Evolutionary conservation across 2,113 vertebrate genomes (phyloP), one percentile per base, ranked within the genome.

Genomic region (Pachycephala philippinensis): DNA sequence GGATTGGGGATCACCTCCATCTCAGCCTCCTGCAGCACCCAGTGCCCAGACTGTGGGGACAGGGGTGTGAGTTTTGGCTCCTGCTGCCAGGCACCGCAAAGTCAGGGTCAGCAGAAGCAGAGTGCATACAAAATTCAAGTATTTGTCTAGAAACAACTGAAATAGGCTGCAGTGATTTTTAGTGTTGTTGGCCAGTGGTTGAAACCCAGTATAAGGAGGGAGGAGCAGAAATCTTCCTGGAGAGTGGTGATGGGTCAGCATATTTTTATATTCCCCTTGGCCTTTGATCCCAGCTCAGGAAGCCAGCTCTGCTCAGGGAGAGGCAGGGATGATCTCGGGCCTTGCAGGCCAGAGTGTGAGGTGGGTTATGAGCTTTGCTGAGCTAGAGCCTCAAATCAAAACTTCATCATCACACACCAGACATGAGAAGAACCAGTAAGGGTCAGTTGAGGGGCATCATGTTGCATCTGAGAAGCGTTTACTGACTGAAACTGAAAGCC

Each of bases 401-500:
- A 69, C 53, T 60, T 80, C 13, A 76, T 35, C 37, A 13, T 83
- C 84, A 23, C 1, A 4, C 28, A 45, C 16, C 45, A 66, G 61
- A 18, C 15, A 2, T 13, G 74, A 60, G 76, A 57, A 59, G 49
- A 53, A n/a, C 44, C 37, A 52, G 8, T 21, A 11, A 52, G 42
- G 65, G n/a, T 59, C 31, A 26, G 40, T 40, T 60, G 53, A 69
- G n/a, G 52, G n/a, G 15, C 80, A 52, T 49, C 33, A 1, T 15
- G 15, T 61, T 90, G 24, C 9, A 16, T 75, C 71, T 30, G 53
- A 33, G 78, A 64, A 52, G 21, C 2, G 0, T 92, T 97, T 30
- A 35, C 86, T 65, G 90, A 33, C 39, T 60, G 85, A 97, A 96
- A 94, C 81, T 54, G 71, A 96, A 97, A 96, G 86, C 68, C 92